Evolutionary conservation across 2,888 invertebrate genomes (phyloP).

Genomic region (Melipona beecheii): DNA sequence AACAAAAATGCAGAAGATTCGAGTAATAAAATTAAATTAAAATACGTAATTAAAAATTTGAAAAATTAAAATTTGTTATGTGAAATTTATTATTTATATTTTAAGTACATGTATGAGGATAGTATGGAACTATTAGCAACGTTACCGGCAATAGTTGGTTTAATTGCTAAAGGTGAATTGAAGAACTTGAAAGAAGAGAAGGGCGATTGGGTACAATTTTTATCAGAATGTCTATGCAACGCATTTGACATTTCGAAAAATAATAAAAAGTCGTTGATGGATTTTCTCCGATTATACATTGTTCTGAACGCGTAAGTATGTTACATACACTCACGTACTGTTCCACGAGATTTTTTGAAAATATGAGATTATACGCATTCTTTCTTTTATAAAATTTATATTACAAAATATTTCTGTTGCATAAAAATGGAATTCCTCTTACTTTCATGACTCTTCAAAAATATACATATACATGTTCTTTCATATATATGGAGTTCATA

Average conservation of each 20-base stretch:
- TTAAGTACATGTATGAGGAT: conserved; percentile 78
- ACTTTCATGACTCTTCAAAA: background rate
- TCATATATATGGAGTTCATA: background rate
- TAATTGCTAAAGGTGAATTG: conserved; percentile 60
- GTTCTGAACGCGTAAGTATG: conserved; percentile 76
- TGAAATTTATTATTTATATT: conserved; percentile 17
- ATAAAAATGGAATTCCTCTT: too few relatives aligned
- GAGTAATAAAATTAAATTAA: background rate
- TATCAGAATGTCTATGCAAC: conserved; percentile 70
- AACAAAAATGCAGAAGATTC: background rate
- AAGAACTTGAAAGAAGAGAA: conserved; percentile 51
- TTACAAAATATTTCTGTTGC: background rate
- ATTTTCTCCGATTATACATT: conserved; percentile 77
- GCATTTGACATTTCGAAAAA: conserved; percentile 50
- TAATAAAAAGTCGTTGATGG: conserved; percentile 65
- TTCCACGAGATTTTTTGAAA: background rate
- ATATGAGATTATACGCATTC: background rate
- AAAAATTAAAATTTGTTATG: background rate
- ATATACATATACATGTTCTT: background rate
- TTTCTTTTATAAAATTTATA: background rate
- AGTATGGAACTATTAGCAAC: conserved; percentile 79
- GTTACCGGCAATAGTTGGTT: conserved; percentile 77
- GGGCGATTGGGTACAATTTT: conserved; percentile 77
- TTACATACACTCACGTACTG: background rate
- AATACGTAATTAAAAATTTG: background rate